phyloP scores from a whole-genome alignment of 2,113 vertebrate species.

The Myiozetetes cayanensis region DNA sequence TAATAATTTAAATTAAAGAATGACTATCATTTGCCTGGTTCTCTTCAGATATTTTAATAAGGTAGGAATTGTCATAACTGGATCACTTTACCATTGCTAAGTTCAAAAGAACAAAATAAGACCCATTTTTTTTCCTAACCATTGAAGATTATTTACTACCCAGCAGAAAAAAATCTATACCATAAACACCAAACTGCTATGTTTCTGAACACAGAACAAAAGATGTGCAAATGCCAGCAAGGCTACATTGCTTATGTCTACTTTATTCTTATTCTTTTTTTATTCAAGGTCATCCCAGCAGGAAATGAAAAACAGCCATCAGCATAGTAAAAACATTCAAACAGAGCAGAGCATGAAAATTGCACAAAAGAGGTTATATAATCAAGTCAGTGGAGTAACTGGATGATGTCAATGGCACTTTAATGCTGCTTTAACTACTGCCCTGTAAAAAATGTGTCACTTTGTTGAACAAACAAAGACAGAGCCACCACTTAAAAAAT shows the following conservation, averaged over 20 bases:
- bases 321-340: constrained; percentile 68
- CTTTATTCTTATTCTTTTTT: constrained; percentile 70
- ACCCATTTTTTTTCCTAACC: neutral
- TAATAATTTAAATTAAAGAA: neutral
- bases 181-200: constrained; percentile 36
- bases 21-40: neutral
- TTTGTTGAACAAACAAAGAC: constrained; percentile 53
- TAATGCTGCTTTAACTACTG: constrained; percentile 53
- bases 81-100: neutral
- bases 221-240: constrained; percentile 68
- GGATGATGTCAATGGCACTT: constrained; percentile 63
- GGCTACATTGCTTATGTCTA: constrained; percentile 60
- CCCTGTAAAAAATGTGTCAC: constrained; percentile 60
- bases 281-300: constrained; percentile 70
- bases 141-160: neutral
- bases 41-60: neutral
- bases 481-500: constrained; percentile 14
- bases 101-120: neutral
- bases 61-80: neutral
- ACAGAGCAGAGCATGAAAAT: constrained; percentile 71
- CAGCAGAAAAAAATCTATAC: constrained; percentile 31
- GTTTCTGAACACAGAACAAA: constrained; percentile 65
- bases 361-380: constrained; percentile 65
- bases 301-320: constrained; percentile 73
- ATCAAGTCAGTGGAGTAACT: constrained; percentile 61